phyloP scores from a whole-genome alignment of 2,888 invertebrate genomes.

The Pycnomerus fuliginosus region DNA sequence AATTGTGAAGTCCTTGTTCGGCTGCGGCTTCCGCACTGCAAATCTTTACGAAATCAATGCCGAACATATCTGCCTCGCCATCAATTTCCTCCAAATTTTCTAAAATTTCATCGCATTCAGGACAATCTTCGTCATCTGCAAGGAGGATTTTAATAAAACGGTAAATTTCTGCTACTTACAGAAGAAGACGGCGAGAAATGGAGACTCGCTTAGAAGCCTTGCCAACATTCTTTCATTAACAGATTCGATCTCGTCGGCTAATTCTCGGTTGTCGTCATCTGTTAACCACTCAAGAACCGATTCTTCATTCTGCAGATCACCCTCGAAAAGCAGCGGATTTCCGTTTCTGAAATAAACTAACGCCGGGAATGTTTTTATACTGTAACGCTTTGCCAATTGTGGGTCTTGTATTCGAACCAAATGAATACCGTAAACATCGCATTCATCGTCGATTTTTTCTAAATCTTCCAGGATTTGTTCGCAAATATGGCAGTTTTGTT shows the following conservation, averaged over 20 bases:
- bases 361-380: conserved; percentile 92
- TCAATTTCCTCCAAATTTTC: conserved; percentile 92
- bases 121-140: conserved; percentile 85
- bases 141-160: conserved; percentile 4
- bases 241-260: conserved; percentile 92
- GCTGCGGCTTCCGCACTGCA: conserved; percentile 79
- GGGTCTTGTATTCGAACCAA: conserved; percentile 92
- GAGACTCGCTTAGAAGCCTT: conserved; percentile 80
- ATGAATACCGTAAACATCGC: conserved; percentile 89
- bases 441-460: conserved; percentile 88
- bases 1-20: conserved; percentile 77
- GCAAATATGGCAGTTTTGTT: conserved; percentile 88
- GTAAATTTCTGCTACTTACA: conserved; percentile 77
- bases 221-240: conserved; percentile 89
- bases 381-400: conserved; percentile 85
- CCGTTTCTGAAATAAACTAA: conserved; percentile 87
- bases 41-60: conserved; percentile 94
- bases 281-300: conserved; percentile 90
- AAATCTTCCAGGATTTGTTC: conserved; percentile 85
- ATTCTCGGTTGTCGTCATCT: conserved; percentile 89
- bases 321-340: conserved; percentile 85
- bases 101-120: conserved; percentile 87
- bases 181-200: conserved; percentile 87
- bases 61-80: conserved; percentile 88
- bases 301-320: conserved; percentile 89